Conservation (phyloP, 2,888 invertebrate genomes). For the Monopis laevigella region DNA sequence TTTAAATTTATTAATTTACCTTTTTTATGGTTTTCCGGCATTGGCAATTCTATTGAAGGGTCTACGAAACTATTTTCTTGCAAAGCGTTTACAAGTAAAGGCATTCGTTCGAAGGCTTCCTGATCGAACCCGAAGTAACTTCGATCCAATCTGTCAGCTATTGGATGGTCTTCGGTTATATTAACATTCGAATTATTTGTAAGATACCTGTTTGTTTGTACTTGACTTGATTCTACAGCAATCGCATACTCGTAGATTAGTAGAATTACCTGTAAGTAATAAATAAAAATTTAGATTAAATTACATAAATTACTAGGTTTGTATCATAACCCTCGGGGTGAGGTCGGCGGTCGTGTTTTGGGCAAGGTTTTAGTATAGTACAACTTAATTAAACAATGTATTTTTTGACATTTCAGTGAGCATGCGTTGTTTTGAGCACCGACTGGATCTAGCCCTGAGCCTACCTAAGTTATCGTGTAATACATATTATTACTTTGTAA, state of each 20-base stretch:
- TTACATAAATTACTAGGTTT: too few species aligned
- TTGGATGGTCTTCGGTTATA: slow-evolving; percentile 32
- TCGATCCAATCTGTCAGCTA: slow-evolving; percentile 50
- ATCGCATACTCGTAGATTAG: slow-evolving; percentile 60
- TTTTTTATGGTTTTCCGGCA: slow-evolving; percentile 21
- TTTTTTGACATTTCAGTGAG: too few species aligned
- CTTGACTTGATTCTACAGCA: slow-evolving; percentile 53
- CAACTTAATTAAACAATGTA: too few species aligned
- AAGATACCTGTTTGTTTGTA: slow-evolving; percentile 33
- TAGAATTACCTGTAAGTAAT: slow-evolving; percentile 62
- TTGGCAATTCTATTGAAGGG: slow-evolving; percentile 29
- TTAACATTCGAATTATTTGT: slow-evolving; percentile 24
- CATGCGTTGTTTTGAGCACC: too few species aligned
- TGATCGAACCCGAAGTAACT: slow-evolving; percentile 53
- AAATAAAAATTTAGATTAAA: too few species aligned
- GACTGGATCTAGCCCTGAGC: too few species aligned
- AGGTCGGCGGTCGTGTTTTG: too few species aligned
- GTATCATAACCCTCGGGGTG: too few species aligned
- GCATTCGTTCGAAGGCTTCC: slow-evolving; percentile 58
- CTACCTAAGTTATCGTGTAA: too few species aligned
- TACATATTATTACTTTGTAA: too few species aligned
- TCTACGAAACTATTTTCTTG: slow-evolving; percentile 50
- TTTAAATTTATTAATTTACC: slow-evolving; percentile 15
- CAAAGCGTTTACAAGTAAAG: slow-evolving; percentile 52
- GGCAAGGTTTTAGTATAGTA: too few species aligned